A percentile compares a stretch with the other conserved stretches of the same genome.
phyloP scores from a whole-genome alignment of 1,140 invertebrate genomes.

The Ceratosolen solmsi region DNA sequence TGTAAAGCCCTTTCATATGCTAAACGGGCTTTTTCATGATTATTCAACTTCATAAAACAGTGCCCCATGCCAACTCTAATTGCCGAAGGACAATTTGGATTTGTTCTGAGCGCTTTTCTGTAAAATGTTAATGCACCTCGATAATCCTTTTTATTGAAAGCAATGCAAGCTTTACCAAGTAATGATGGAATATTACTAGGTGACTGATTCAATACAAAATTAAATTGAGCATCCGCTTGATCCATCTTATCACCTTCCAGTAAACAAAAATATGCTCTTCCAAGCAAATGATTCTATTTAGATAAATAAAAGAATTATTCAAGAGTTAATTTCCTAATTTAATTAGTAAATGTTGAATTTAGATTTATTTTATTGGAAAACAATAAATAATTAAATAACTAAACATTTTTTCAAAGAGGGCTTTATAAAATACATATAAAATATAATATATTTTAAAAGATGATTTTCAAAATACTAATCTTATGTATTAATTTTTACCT shows the following conservation, averaged over 20 bases:
- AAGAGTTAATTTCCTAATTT: no score
- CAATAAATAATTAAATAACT: conserved; percentile 17
- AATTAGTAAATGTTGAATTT: not conserved
- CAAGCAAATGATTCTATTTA: conserved; percentile 93
- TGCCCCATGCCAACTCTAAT: conserved; percentile 98
- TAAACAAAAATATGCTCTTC: conserved; percentile 97
- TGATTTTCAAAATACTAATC: not conserved
- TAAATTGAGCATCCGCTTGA: conserved; percentile 99
- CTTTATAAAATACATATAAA: no score
- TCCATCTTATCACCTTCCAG: conserved; percentile 99
- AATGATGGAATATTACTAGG: conserved; percentile 97
- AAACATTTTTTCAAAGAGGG: no score
- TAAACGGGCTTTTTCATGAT: conserved; percentile 95
- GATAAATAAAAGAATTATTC: conserved; percentile 19
- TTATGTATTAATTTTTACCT: conserved; percentile 77
- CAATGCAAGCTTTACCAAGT: conserved; percentile 98
- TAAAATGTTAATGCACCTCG: conserved; percentile 97
- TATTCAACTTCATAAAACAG: conserved; percentile 96
- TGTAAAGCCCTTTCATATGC: conserved; percentile 97
- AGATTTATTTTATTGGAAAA: no score
- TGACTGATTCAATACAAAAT: conserved; percentile 97
- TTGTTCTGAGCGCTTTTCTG: conserved; percentile 96
- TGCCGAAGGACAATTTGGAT: conserved; percentile 96
- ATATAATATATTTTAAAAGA: no score
- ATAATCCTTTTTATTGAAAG: conserved; percentile 94